Conservation (phyloP, 2,888 invertebrate species). For the Eristalis intricaria region DNA sequence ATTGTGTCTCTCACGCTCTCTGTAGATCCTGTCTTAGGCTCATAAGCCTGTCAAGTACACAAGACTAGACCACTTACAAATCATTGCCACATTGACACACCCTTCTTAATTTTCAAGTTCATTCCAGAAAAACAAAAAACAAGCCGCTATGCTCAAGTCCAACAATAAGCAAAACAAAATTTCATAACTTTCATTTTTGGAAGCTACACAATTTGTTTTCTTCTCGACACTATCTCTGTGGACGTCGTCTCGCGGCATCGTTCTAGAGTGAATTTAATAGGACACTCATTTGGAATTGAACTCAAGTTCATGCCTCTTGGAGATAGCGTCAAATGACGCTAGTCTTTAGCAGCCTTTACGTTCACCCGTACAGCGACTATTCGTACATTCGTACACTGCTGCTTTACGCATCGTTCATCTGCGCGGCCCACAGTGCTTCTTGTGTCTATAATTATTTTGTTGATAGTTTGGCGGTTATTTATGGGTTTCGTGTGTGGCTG, state of each 20-base stretch:
- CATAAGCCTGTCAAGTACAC: too few species aligned
- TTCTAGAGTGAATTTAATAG: not conserved
- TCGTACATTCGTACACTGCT: too few species aligned
- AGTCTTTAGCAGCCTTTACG: slow-evolving; percentile 1
- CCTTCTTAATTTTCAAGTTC: not conserved
- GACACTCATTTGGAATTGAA: slow-evolving; percentile 16
- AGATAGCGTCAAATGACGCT: slow-evolving; percentile 34
- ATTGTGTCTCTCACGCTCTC: too few species aligned
- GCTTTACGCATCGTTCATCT: slow-evolving; percentile 10
- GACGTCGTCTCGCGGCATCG: not conserved
- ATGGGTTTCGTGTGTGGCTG: not conserved
- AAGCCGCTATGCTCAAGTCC: not conserved
- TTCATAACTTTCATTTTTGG: slow-evolving; percentile 8
- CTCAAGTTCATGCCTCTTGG: slow-evolving; percentile 25
- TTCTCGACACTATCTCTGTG: not conserved
- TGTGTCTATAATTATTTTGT: not conserved
- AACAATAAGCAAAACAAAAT: not conserved
- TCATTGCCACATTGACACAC: not conserved
- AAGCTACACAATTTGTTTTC: slow-evolving; percentile 10
- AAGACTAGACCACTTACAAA: not conserved
- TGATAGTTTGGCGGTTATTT: slow-evolving; percentile 6
- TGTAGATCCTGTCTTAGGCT: too few species aligned
- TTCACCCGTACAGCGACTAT: not conserved
- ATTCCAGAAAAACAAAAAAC: not conserved
- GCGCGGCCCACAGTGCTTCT: not conserved